Percentiles rank a stretch among this genome's conserved stretches.
phyloP scores from a whole-genome alignment of 1,140 invertebrate genomes.

The Euwallacea similis region DNA sequence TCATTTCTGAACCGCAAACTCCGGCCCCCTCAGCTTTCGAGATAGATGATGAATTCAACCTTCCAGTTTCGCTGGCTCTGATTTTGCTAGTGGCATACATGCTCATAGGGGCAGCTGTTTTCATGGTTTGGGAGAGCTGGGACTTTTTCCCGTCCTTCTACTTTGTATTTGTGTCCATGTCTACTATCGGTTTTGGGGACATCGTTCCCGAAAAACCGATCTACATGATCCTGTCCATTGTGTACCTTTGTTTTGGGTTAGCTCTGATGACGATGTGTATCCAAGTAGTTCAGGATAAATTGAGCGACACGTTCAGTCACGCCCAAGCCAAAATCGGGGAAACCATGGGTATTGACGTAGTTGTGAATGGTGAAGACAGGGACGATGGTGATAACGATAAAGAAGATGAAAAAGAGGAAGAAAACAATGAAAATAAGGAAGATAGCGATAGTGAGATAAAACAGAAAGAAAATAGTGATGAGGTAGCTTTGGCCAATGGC shows the following conservation, averaged over 20 bases:
- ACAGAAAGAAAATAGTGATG: background rate
- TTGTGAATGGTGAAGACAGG: constrained; percentile 62
- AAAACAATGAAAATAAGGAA: background rate
- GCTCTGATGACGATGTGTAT: constrained; percentile 96
- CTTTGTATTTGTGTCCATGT: constrained; percentile 93
- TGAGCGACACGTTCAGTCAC: constrained; percentile 82
- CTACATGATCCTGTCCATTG: constrained; percentile 91
- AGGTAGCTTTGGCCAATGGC: background rate
- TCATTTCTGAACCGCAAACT: constrained; percentile 57
- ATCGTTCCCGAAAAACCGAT: constrained; percentile 84
- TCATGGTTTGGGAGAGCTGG: constrained; percentile 80
- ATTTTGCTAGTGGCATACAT: constrained; percentile 81
- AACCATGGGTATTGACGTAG: constrained; percentile 76
- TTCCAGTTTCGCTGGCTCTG: constrained; percentile 85
- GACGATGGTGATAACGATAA: constrained; percentile 16
- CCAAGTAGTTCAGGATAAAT: constrained; percentile 87
- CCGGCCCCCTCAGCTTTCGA: constrained; percentile 68
- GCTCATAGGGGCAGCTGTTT: constrained; percentile 77
- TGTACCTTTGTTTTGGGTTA: constrained; percentile 91
- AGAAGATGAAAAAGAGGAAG: background rate
- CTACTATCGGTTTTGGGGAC: constrained; percentile 91
- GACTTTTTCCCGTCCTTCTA: constrained; percentile 87
- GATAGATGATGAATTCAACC: constrained; percentile 91
- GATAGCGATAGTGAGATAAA: background rate
- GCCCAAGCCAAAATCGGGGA: constrained; percentile 83